Evolutionary conservation across 2,797 vertebrate species (phyloP).

Genomic region (Intellagama lesueurii): DNA sequence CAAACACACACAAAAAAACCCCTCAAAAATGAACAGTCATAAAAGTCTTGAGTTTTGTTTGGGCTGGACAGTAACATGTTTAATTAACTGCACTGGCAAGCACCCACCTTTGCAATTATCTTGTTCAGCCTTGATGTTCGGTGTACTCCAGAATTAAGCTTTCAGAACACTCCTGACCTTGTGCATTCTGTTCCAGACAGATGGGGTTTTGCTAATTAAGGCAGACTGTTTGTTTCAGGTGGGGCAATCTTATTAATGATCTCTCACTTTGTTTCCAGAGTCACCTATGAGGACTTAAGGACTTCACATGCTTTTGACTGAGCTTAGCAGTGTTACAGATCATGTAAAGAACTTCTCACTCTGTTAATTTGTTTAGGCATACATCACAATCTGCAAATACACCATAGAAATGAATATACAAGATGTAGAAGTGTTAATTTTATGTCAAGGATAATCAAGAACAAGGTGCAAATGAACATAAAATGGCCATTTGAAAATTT

Average conservation of each 20-base stretch:
- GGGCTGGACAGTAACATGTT: constrained; percentile 13
- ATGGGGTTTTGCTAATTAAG: constrained; percentile 60
- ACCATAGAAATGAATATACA: background rate
- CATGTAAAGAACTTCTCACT: constrained; percentile 30
- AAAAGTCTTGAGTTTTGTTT: constrained; percentile 12
- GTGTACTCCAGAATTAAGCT: constrained; percentile 47
- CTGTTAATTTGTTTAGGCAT: constrained; percentile 38
- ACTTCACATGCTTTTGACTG: constrained; percentile 46
- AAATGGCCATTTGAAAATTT: background rate
- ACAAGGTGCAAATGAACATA: too few species aligned
- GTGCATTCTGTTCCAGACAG: constrained; percentile 58
- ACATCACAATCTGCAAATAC: background rate
- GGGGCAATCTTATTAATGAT: constrained; percentile 58
- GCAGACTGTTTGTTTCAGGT: constrained; percentile 57
- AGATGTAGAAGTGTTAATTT: background rate
- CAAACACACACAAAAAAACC: background rate
- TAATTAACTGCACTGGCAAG: constrained; percentile 31
- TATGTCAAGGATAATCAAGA: background rate
- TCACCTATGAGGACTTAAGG: constrained; percentile 41
- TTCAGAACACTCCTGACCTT: constrained; percentile 15
- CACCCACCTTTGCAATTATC: constrained; percentile 3
- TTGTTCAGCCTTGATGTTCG: constrained; percentile 49
- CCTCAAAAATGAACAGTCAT: background rate
- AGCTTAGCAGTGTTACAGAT: constrained; percentile 39
- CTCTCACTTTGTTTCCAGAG: constrained; percentile 22